phyloP scores from a whole-genome alignment of 2,113 vertebrate genomes.

The Boulengeromyrus knoepffleri region DNA sequence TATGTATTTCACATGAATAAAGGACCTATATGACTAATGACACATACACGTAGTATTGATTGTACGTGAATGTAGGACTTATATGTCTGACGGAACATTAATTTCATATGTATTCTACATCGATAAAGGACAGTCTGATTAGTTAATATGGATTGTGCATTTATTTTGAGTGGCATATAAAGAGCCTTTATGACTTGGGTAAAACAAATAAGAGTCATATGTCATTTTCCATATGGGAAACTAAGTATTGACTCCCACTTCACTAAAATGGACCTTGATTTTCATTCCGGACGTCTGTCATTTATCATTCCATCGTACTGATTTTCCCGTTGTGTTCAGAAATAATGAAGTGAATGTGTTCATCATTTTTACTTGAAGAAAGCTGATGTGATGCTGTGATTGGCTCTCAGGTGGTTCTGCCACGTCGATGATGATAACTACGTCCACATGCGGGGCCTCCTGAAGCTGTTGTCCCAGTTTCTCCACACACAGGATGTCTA shows the following conservation, averaged over 20 bases:
- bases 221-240: background rate
- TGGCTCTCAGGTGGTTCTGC: constrained; percentile 78
- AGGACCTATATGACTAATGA: background rate
- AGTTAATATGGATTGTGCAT: background rate
- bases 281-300: background rate
- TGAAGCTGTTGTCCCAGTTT: constrained; percentile 74
- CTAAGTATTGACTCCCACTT: background rate
- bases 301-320: background rate
- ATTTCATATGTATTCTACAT: background rate
- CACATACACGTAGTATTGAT: background rate
- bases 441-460: constrained; percentile 66
- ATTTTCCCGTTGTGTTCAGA: background rate
- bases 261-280: background rate
- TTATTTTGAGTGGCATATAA: background rate
- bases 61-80: background rate
- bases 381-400: background rate
- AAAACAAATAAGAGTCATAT: background rate
- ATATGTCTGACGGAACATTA: background rate
- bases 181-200: background rate
- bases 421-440: constrained; percentile 92
- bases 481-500: constrained; percentile 74
- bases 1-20: background rate
- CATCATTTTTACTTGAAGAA: background rate
- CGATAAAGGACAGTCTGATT: background rate
- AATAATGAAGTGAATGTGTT: background rate